These are phyloP conservation scores for Oryzias sinensis DNA, from an alignment of 2,797 vertebrate genomes.

Conservation along the genomic window DNA sequence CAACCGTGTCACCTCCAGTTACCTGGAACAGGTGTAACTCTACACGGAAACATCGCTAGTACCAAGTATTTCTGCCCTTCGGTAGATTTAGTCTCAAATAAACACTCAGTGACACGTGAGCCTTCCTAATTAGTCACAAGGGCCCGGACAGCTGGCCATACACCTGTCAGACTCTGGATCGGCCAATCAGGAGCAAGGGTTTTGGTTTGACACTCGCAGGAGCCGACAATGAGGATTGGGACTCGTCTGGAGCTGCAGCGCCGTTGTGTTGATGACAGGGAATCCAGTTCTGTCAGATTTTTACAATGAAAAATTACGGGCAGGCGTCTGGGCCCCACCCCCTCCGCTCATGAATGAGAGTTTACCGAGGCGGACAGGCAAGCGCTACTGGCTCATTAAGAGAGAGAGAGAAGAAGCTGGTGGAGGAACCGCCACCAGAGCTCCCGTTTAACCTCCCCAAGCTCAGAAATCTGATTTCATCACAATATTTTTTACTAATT, in stretches of 20 bases:
- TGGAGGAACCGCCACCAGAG: conserved; percentile 1
- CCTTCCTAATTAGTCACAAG: no score
- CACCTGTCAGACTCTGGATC: no score
- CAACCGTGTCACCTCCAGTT: no score
- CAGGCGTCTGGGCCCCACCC: conserved; percentile 34
- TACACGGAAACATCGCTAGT: no score
- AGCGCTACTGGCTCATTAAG: conserved; percentile 49
- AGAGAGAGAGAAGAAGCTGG: conserved; percentile 20
- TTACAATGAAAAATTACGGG: conserved; percentile 66
- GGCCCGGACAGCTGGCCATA: no score
- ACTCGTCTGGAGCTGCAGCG: conserved; percentile 41
- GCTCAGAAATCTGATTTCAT: not conserved
- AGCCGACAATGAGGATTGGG: conserved; percentile 13
- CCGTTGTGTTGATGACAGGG: conserved; percentile 48
- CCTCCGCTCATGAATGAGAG: conserved; percentile 63
- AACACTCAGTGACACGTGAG: no score
- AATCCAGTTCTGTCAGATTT: conserved; percentile 50
- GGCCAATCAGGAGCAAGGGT: not conserved
- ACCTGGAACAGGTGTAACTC: no score
- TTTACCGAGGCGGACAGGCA: conserved; percentile 62
- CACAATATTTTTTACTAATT: no score
- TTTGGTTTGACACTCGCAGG: not conserved
- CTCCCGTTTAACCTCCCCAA: not conserved
- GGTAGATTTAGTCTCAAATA: no score
- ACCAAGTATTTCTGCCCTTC: no score